Evolutionary conservation across 2,888 invertebrate genomes (phyloP), one percentile per base, ranked within the genome.

Genomic region (Siphonodentalium dalli): DNA sequence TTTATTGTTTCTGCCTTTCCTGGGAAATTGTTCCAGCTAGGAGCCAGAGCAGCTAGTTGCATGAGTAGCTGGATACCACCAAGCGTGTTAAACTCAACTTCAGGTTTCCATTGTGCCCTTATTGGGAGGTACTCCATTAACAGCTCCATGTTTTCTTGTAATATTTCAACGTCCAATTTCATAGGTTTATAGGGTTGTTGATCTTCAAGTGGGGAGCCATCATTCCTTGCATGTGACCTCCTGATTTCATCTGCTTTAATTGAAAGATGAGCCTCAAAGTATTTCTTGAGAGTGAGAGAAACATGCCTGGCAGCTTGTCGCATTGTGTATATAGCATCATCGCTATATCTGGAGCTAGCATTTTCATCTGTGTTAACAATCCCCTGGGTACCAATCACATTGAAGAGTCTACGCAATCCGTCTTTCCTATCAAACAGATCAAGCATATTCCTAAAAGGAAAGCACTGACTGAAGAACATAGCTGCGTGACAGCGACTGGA

Each of bases 401-500:
- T 99, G 82, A 93, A 92, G 1, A 99, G 84, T 78, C 93, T 92
- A 13, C 98, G 85, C 4, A 98, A 85, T 0, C 98, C 98, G 82
- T 98, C 97, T 83, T 92, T 88, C n/a, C 83, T 86, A 82, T 99
- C 98, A 77, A 99, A 99, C 79, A 95, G 90, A 69, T 95, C 93
- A 8, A 98, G 84, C 72, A 99, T 93, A 1, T 93, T 88, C 69
- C 91, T 87, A 82, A 96, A 98, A 68, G 93, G 91, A 82, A 97
- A 96, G 7, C 93, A 91, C 42, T 95, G 87, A 0, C 93, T 92
- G 80, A 99, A 96, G 84, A 99, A 99, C 94, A 97, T 95, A 24
- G 95, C 93, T 2, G 96, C 95, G 83, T 98, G 95, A 75, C 96
- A 95, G 56, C 95, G 87, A n/a, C 96, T 96, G 0, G 96, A 97